Conservation (phyloP, 2,888 invertebrate species). For the Uloborus plumipes region DNA sequence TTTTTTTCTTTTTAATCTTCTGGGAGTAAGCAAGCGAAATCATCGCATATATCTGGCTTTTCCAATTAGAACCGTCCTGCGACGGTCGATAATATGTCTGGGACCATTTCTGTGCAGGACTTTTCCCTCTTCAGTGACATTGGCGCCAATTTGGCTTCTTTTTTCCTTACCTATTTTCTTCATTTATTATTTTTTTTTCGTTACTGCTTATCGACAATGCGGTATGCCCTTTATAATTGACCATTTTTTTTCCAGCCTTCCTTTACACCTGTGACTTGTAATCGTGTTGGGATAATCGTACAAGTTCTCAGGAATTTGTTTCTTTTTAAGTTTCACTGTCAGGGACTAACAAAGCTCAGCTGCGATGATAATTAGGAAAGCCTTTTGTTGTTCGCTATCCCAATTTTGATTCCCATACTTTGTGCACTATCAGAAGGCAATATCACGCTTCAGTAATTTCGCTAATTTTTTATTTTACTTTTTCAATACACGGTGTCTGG, state of each 20-base stretch:
- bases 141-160: conserved; percentile 49
- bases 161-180: conserved; percentile 13
- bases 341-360: conserved; percentile 41
- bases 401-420: conserved; percentile 6
- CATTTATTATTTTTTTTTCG: conserved; percentile 20
- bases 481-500: no score
- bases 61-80: conserved; percentile 56
- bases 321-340: conserved; percentile 31
- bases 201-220: conserved; percentile 48
- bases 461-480: no score
- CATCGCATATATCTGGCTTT: conserved; percentile 21
- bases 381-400: neutral
- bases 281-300: no score
- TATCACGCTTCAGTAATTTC: conserved; percentile 11
- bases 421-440: conserved; percentile 10
- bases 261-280: neutral
- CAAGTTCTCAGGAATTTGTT: no score
- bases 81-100: conserved; percentile 41
- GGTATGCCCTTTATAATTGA: conserved; percentile 54
- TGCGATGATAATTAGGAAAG: conserved; percentile 40
- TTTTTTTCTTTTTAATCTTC: no score
- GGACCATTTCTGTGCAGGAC: conserved; percentile 22
- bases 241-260: neutral
- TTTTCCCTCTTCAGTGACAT: conserved; percentile 40
- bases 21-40: conserved; percentile 14